These are phyloP conservation scores for Drosophila bocqueti DNA, from an alignment of 1,140 invertebrate species.

Conservation along the genomic window DNA sequence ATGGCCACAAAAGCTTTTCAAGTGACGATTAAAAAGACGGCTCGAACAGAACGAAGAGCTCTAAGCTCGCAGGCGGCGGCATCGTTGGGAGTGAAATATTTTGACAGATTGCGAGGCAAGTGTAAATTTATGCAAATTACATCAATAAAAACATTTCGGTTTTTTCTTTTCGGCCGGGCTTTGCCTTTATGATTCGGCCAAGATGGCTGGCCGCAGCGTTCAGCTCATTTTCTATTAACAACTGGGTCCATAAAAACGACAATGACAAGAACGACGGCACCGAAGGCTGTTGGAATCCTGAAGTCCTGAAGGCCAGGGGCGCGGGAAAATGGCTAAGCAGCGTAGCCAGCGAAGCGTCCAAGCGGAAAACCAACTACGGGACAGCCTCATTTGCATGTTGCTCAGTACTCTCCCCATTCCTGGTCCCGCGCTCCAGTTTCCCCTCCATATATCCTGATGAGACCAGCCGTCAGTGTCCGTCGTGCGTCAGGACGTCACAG, in stretches of 20 bases:
- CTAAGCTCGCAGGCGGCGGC: slow-evolving; percentile 10
- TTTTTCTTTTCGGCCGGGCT: slow-evolving; percentile 31
- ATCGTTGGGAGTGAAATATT: slow-evolving; percentile 51
- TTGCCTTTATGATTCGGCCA: slow-evolving; percentile 75
- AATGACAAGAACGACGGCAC: slow-evolving; percentile 37
- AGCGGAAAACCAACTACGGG: slow-evolving; percentile 82
- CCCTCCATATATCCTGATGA: slow-evolving; percentile 46
- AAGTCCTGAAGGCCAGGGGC: slow-evolving; percentile 11
- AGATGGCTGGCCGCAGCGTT: slow-evolving; percentile 67
- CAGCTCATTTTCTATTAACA: slow-evolving; percentile 83
- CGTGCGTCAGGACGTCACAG: slow-evolving; percentile 75
- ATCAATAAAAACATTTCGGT: slow-evolving; percentile 82
- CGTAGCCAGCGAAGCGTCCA: slow-evolving; percentile 79
- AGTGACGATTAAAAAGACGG: slow-evolving; percentile 41
- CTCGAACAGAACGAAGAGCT: not conserved
- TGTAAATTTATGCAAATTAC: slow-evolving; percentile 83
- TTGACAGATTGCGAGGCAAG: slow-evolving; percentile 79
- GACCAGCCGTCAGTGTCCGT: slow-evolving; percentile 61
- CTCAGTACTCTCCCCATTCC: slow-evolving; percentile 8
- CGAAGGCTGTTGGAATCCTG: slow-evolving; percentile 16
- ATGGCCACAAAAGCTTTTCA: slow-evolving; percentile 56
- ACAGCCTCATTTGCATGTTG: slow-evolving; percentile 79
- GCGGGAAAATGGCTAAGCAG: slow-evolving; percentile 42
- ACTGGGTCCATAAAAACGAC: slow-evolving; percentile 79
- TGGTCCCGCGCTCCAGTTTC: slow-evolving; percentile 1